phyloP scores from a whole-genome alignment of 2,797 vertebrate species.

The Columba guinea region DNA sequence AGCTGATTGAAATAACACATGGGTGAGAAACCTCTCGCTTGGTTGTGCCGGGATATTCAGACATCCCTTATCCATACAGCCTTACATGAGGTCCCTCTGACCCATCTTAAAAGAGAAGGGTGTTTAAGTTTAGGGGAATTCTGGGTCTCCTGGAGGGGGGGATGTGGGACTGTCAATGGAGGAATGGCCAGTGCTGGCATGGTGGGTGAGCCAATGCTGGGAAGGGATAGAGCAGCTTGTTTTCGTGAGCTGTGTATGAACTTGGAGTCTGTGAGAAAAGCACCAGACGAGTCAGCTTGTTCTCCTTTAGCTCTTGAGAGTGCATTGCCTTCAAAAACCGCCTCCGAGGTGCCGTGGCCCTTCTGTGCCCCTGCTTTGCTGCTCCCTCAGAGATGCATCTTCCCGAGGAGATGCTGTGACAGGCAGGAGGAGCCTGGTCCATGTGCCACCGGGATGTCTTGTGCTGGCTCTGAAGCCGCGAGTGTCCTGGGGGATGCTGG shows the following conservation, averaged over 20 bases:
- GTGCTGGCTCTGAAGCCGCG: neutral
- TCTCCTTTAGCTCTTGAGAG: neutral
- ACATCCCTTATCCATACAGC: neutral
- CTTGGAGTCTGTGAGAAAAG: accelerated
- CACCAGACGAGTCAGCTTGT: neutral
- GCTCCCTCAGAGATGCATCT: neutral
- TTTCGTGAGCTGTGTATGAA: neutral
- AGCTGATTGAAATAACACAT: accelerated
- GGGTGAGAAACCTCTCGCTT: neutral
- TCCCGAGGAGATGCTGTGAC: neutral
- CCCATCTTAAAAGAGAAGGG: neutral
- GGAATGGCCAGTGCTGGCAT: neutral
- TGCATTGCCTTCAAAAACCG: neutral
- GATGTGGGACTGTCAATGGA: neutral
- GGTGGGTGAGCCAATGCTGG: neutral
- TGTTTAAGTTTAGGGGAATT: neutral
- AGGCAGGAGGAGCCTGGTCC: neutral
- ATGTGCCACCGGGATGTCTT: accelerated
- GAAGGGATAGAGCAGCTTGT: neutral
- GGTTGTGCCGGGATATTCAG: neutral
- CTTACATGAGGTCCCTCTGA: neutral
- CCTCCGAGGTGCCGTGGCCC: neutral
- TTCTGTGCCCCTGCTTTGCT: neutral
- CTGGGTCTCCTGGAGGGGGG: neutral
- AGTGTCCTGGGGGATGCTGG: neutral